These are phyloP conservation scores for Musca vetustissima DNA, from an alignment of 1,140 invertebrate genomes.

Conservation along the genomic window DNA sequence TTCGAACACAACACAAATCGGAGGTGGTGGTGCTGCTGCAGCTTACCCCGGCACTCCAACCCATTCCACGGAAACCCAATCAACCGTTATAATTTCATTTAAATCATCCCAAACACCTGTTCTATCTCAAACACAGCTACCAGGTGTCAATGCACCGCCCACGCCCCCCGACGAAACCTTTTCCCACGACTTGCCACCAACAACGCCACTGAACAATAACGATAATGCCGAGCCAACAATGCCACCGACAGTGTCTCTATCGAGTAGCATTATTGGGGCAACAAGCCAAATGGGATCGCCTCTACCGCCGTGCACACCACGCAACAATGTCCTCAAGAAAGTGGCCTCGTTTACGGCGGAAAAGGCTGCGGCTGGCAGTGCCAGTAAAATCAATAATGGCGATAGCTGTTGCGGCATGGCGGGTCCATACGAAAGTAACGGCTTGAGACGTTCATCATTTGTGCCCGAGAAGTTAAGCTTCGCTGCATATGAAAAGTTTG, in stretches of 20 bases:
- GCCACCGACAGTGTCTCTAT: not conserved
- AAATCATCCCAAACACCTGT: slow-evolving; percentile 56
- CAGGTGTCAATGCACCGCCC: slow-evolving; percentile 21
- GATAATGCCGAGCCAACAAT: slow-evolving; percentile 32
- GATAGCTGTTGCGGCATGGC: slow-evolving; percentile 53
- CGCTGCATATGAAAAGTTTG: slow-evolving; percentile 82
- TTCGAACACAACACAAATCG: not conserved
- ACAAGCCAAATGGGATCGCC: slow-evolving; percentile 26
- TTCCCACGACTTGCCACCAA: slow-evolving; percentile 14
- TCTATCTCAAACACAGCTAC: slow-evolving; percentile 42
- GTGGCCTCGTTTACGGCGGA: slow-evolving; percentile 80
- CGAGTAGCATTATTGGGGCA: not conserved
- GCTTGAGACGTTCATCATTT: slow-evolving; percentile 66
- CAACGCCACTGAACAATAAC: slow-evolving; percentile 23
- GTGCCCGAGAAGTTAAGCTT: slow-evolving; percentile 83
- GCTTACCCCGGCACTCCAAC: slow-evolving; percentile 26
- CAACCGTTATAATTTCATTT: slow-evolving; percentile 56
- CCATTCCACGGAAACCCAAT: slow-evolving; percentile 49
- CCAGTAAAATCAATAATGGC: slow-evolving; percentile 27
- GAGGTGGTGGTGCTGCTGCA: not conserved
- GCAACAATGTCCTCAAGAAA: slow-evolving; percentile 74
- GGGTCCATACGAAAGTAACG: slow-evolving; percentile 27
- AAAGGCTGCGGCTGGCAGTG: slow-evolving; percentile 50
- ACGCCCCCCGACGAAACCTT: slow-evolving; percentile 30
- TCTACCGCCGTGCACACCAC: slow-evolving; percentile 55